A percentile compares a stretch with the other conserved stretches of the same genome.
phyloP scores from a whole-genome alignment of 2,888 invertebrate species.

The Luffia ferchaultella region DNA sequence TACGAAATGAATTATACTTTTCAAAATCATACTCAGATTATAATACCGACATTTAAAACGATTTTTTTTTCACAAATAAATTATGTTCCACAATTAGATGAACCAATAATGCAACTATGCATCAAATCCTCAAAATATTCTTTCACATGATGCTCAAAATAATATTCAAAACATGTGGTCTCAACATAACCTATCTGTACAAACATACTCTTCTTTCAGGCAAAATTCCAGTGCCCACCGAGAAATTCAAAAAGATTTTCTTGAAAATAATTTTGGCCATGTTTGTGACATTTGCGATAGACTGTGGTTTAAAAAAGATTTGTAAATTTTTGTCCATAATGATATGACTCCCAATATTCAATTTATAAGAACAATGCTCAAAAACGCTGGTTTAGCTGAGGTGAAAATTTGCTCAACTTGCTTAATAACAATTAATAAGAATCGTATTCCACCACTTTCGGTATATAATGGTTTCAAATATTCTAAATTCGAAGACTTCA shows the following conservation, averaged over 20 bases:
- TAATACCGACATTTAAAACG: constrained; percentile 4
- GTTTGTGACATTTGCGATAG: constrained; percentile 13
- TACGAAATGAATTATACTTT: constrained; percentile 3
- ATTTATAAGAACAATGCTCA: constrained; percentile 15
- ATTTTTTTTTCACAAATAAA: constrained; percentile 3
- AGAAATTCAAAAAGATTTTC: constrained; percentile 8
- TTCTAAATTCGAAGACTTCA: constrained; percentile 16
- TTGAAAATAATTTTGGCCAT: constrained; percentile 12
- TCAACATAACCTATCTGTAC: constrained; percentile 9
- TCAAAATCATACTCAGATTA: constrained; percentile 9
- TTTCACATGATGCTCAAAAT: background rate
- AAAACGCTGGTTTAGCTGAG: constrained; percentile 7
- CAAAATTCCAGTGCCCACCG: constrained; percentile 7
- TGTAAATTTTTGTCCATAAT: constrained; percentile 3
- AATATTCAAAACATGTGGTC: constrained; percentile 9
- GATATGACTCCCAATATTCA: constrained; percentile 9
- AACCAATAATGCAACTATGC: constrained; percentile 9
- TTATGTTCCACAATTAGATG: constrained; percentile 10
- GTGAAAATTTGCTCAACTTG: constrained; percentile 16
- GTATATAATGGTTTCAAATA: constrained; percentile 15
- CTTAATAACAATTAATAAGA: constrained; percentile 12
- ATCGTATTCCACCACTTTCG: constrained; percentile 12
- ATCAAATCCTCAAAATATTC: constrained; percentile 8
- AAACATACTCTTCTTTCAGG: constrained; percentile 9
- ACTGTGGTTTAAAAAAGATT: constrained; percentile 14